A percentile compares a stretch with the other conserved stretches of the same genome.
phyloP scores from a whole-genome alignment of 1,140 invertebrate species.

The Musca domestica region DNA sequence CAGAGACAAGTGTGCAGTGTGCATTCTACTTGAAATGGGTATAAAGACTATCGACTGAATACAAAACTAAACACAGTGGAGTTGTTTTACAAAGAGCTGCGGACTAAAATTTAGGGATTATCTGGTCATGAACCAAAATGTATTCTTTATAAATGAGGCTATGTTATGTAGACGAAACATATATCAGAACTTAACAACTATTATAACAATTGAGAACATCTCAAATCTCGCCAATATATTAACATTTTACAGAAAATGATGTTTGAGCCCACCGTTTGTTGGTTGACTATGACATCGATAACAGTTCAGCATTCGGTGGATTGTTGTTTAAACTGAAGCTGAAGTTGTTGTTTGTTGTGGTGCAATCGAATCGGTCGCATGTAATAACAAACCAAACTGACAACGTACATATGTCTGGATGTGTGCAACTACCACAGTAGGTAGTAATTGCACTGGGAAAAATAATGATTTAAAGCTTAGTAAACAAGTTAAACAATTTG shows the following conservation, averaged over 20 bases:
- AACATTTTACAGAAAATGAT: too few species aligned
- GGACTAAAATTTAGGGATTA: too few species aligned
- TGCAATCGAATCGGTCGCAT: slow-evolving; percentile 10
- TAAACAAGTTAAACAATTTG: neutral
- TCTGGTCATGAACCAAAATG: too few species aligned
- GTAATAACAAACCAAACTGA: slow-evolving; percentile 11
- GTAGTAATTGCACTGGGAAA: neutral
- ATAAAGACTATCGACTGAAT: neutral
- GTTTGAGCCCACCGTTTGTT: too few species aligned
- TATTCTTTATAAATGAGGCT: slow-evolving; percentile 2
- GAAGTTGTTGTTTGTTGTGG: slow-evolving; percentile 7
- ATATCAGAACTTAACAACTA: too few species aligned
- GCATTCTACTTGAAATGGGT: slow-evolving; percentile 3
- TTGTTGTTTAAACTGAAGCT: neutral
- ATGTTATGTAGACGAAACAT: neutral
- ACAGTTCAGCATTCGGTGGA: too few species aligned
- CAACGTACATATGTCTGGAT: neutral
- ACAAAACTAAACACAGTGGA: too few species aligned
- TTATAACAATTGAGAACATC: too few species aligned
- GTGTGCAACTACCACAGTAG: neutral
- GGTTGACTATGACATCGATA: too few species aligned
- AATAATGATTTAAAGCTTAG: neutral
- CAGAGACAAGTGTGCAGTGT: slow-evolving; percentile 20
- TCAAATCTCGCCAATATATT: too few species aligned
- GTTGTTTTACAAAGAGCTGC: too few species aligned